Evolutionary conservation across 1,140 invertebrate species (phyloP), one percentile per base, ranked within the genome.

Genomic region (Colletes gigas): DNA sequence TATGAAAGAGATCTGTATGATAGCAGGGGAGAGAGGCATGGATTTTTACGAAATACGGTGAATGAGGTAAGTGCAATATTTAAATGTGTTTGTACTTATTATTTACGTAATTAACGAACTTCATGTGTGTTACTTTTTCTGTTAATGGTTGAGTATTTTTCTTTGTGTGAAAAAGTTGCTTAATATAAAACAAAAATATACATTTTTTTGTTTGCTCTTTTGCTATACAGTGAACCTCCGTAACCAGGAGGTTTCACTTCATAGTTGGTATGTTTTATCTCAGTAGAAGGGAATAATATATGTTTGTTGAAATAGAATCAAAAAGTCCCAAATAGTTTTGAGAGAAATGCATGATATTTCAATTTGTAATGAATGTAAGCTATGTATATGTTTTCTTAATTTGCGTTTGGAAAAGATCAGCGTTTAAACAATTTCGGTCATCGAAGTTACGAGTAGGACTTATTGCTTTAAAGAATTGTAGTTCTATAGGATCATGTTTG

Each of bases 1-100:
- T 93, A 94, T 30, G 91, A 93, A 54, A 90, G 91, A 30, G 89
- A 93, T n/a, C 81, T 95, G n/a, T 89, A 90, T 3, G 89, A 93
- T 1, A 80, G 94, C 7, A 93, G 94, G 52, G 91, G 94, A 21
- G 67, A 78, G 19, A 78, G 67, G 12, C 71, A 67, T 21, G 78
- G 63, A 14, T 73, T 75, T 8, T 55, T 85, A 15, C 62, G 88
- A 17, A 73, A 83, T 21, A 54, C 81, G 57, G 80, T 90, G 9
- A 83, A 92, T 84, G 89, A 92, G 91, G 92, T 93, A 80, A 86
- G 66, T 15, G 52, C 55, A 62, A 75, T 76, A 47, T 10, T 69
- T 21, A 10, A 39, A 66, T 54, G 12, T 50, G 52, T n/a, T 0
- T 52, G 67, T 54, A 73, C 57, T 66, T 50, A 12, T 54, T 52